phyloP scores from a whole-genome alignment of 2,888 invertebrate genomes.

The Lasioglossum lativentre region DNA sequence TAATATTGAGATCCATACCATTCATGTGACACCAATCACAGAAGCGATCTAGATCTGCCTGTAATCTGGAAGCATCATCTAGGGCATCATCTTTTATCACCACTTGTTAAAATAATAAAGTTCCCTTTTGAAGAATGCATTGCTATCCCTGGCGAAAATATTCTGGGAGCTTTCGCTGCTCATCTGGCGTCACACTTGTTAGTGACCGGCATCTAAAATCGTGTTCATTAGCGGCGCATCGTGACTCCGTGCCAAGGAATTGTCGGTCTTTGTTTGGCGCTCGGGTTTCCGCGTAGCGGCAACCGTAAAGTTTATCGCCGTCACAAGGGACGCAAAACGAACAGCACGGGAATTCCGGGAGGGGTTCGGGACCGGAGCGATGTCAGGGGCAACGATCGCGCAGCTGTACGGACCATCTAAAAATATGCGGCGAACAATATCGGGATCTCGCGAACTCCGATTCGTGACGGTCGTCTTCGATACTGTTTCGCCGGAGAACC shows the following conservation, averaged over 20 bases:
- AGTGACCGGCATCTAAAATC: constrained; percentile 68
- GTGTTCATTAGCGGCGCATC: constrained; percentile 67
- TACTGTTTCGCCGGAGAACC: constrained; percentile 21
- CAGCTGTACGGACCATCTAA: constrained; percentile 54
- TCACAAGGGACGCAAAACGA: constrained; percentile 33
- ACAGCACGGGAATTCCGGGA: constrained; percentile 47
- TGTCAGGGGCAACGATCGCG: constrained; percentile 42
- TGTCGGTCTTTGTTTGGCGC: constrained; percentile 64
- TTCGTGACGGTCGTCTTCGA: not conserved
- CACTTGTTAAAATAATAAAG: not conserved
- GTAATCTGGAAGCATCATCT: too few relatives aligned
- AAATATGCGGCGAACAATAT: constrained; percentile 54
- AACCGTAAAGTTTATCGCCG: constrained; percentile 56
- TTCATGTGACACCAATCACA: too few relatives aligned
- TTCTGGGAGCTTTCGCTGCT: not conserved
- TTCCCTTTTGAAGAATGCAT: not conserved
- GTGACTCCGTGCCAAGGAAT: constrained; percentile 68
- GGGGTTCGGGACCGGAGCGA: constrained; percentile 52
- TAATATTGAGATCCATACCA: too few relatives aligned
- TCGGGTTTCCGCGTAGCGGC: not conserved
- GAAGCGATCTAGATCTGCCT: too few relatives aligned
- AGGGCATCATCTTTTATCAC: too few relatives aligned
- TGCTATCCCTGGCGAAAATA: constrained; percentile 22
- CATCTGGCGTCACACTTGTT: constrained; percentile 50
- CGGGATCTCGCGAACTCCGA: constrained; percentile 39